Conservation (phyloP, 2,888 invertebrate species). For the Malachius bipustulatus region DNA sequence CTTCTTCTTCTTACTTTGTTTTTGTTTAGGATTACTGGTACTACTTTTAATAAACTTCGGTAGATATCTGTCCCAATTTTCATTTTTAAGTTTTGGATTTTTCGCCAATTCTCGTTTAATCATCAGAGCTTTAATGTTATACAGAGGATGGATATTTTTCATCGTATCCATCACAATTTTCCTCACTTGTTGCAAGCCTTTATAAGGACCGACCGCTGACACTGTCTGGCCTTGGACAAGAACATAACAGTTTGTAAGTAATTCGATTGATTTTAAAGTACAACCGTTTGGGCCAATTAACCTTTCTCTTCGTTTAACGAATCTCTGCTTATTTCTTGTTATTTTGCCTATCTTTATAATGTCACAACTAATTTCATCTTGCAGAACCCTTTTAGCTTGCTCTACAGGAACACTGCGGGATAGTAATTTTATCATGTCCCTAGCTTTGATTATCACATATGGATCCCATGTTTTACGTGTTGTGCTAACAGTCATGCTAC, state of each 20-base stretch:
- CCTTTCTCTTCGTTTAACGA: constrained; percentile 87
- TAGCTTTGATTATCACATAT: constrained; percentile 88
- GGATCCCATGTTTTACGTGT: constrained; percentile 98
- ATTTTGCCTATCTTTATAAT: constrained; percentile 92
- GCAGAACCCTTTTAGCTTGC: constrained; percentile 75
- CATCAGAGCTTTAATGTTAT: constrained; percentile 95
- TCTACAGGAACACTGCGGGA: constrained; percentile 95
- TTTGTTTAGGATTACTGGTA: constrained; percentile 76
- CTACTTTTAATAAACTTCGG: constrained; percentile 87
- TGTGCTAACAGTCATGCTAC: constrained; percentile 89
- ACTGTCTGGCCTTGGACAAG: constrained; percentile 97
- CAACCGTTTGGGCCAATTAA: constrained; percentile 97
- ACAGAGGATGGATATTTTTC: constrained; percentile 98
- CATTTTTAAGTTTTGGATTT: constrained; percentile 81
- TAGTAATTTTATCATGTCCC: constrained; percentile 90
- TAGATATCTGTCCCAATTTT: constrained; percentile 93
- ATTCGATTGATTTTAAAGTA: constrained; percentile 91
- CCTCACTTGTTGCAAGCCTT: constrained; percentile 75
- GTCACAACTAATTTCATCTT: constrained; percentile 88
- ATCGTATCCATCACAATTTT: constrained; percentile 92
- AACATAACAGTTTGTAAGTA: constrained; percentile 92
- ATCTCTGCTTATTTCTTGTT: constrained; percentile 84
- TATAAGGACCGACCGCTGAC: constrained; percentile 89
- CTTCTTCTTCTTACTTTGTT: constrained; percentile 82
- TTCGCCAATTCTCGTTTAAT: constrained; percentile 91